Evolutionary conservation across 2,797 vertebrate species (phyloP).

Genomic region (Platyrinchus mystaceus): DNA sequence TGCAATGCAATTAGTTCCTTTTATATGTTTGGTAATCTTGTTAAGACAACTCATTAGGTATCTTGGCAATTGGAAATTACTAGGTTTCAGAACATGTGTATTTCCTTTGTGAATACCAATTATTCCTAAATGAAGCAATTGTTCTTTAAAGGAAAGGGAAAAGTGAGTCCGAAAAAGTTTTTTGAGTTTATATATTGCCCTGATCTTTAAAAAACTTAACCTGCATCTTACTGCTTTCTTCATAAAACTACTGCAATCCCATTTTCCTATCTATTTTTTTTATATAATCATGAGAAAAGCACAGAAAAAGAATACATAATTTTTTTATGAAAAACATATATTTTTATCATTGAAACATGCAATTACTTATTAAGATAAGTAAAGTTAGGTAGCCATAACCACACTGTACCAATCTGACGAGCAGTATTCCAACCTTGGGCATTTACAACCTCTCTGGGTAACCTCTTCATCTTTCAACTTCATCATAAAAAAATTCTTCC

Average conservation of each 20-base stretch:
- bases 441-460: neutral
- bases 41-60: slow-evolving; percentile 74
- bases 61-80: slow-evolving; percentile 70
- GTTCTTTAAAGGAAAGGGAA: slow-evolving; percentile 54
- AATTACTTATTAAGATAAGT: neutral
- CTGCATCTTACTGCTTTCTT: neutral
- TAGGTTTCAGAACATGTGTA: slow-evolving; percentile 66
- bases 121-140: slow-evolving; percentile 68
- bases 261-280: neutral
- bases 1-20: slow-evolving; percentile 70
- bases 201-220: slow-evolving; percentile 30
- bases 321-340: neutral
- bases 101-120: slow-evolving; percentile 70
- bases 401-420: rapidly evolving
- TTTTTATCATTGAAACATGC: neutral
- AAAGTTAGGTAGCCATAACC: neutral
- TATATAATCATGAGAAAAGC: neutral
- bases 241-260: neutral
- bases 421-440: neutral
- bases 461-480: neutral
- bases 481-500: neutral
- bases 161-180: slow-evolving; percentile 32
- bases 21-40: slow-evolving; percentile 71
- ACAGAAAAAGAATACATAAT: neutral
- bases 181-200: neutral